phyloP scores from a whole-genome alignment of 2,888 invertebrate genomes.

The Drosophila pegasa region DNA sequence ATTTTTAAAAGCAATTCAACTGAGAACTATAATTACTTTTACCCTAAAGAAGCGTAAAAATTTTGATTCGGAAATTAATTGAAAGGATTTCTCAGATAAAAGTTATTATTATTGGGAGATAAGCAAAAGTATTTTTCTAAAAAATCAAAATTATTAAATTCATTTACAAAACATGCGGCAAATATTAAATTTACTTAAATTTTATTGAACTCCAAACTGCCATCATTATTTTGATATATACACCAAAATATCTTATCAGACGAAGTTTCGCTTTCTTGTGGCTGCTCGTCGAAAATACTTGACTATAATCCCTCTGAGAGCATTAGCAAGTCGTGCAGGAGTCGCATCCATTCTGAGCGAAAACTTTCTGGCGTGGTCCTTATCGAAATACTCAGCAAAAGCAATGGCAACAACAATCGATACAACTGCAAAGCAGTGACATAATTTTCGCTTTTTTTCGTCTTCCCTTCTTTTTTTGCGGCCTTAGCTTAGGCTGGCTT shows the following conservation, averaged over 20 bases:
- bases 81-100: background rate
- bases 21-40: background rate
- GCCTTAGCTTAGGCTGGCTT: constrained; percentile 27
- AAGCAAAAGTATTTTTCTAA: background rate
- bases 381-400: constrained; percentile 38
- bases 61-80: background rate
- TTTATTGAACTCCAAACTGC: background rate
- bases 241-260: constrained; percentile 1
- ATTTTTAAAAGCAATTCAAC: background rate
- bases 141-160: background rate
- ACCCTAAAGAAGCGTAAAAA: background rate
- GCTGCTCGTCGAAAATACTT: constrained; percentile 12
- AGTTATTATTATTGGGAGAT: no score
- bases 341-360: constrained; percentile 13
- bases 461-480: constrained; percentile 1
- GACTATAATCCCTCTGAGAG: constrained; percentile 9
- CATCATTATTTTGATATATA: background rate
- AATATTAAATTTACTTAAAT: no score
- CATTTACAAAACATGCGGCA: background rate
- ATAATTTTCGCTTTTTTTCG: constrained; percentile 53
- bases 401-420: constrained; percentile 10
- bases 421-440: constrained; percentile 49
- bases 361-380: constrained; percentile 34
- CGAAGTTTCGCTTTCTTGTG: background rate
- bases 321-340: constrained; percentile 24